phyloP scores from a whole-genome alignment of 1,140 invertebrate species.

The Yoshiicerus persimilis region DNA sequence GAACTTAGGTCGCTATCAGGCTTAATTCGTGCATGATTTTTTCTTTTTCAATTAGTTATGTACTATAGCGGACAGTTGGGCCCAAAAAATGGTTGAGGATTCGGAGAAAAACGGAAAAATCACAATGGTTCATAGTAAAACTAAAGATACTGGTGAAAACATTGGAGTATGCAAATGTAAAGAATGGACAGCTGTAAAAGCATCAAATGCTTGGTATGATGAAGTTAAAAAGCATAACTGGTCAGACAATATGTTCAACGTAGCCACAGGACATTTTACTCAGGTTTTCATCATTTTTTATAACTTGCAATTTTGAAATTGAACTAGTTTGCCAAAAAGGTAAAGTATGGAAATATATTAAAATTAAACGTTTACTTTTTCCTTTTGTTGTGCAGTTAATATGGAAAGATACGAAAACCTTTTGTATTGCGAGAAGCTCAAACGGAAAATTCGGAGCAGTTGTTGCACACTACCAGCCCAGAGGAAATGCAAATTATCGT shows the following conservation, averaged over 20 bases:
- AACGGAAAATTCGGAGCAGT: neutral
- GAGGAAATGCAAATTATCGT: neutral
- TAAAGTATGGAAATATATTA: too few relatives aligned
- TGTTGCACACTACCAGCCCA: slow-evolving; percentile 2
- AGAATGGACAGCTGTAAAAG: neutral
- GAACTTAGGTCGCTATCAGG: too few relatives aligned
- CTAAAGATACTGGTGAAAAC: neutral
- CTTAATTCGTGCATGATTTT: too few relatives aligned
- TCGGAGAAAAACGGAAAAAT: neutral
- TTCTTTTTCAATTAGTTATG: neutral
- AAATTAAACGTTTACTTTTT: too few relatives aligned
- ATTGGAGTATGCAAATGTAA: neutral
- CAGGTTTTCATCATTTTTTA: too few relatives aligned
- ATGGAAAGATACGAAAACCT: slow-evolving; percentile 24
- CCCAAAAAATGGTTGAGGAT: neutral
- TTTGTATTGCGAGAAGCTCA: neutral
- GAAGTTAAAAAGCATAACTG: slow-evolving; percentile 11
- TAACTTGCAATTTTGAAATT: too few relatives aligned
- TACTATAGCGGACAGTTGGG: neutral
- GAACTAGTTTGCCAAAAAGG: too few relatives aligned
- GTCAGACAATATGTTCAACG: neutral
- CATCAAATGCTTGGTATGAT: neutral
- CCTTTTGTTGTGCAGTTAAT: too few relatives aligned
- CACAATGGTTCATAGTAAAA: neutral
- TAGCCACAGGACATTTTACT: slow-evolving; percentile 19